phyloP scores from a whole-genome alignment of 2,113 vertebrate species.

The Macquaria ambigua region DNA sequence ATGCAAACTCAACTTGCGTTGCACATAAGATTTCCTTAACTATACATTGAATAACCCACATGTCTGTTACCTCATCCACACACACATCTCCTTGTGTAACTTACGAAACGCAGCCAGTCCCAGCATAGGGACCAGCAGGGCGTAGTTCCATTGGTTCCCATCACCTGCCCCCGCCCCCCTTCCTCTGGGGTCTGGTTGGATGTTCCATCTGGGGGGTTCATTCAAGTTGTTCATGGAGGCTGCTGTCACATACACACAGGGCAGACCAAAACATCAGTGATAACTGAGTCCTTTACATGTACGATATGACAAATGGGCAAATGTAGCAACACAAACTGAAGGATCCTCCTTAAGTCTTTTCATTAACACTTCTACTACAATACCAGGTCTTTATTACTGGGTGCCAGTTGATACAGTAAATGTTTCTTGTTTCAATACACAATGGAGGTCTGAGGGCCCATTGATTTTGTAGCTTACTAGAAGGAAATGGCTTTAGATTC shows the following conservation, averaged over 20 bases:
- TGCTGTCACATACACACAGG: slow-evolving; percentile 27
- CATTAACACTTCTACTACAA: background rate
- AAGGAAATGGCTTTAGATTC: background rate
- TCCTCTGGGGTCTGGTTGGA: slow-evolving; percentile 86
- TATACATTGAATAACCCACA: no score
- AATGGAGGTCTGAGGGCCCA: background rate
- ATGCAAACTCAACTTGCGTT: background rate
- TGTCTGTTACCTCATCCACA: slow-evolving; percentile 2
- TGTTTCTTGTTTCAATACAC: background rate
- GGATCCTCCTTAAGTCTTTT: background rate
- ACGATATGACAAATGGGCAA: background rate
- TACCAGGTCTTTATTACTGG: background rate
- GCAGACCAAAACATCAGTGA: slow-evolving; percentile 1
- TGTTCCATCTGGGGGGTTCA: slow-evolving; percentile 95
- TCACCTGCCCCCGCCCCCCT: slow-evolving; percentile 87
- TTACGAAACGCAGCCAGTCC: slow-evolving; percentile 97
- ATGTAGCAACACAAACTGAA: background rate
- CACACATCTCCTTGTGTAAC: slow-evolving; percentile 68
- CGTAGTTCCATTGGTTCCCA: slow-evolving; percentile 96
- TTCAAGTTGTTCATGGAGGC: slow-evolving; percentile 96
- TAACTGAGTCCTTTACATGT: background rate
- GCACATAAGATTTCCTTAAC: no score
- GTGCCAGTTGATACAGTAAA: background rate
- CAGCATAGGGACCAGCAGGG: slow-evolving; percentile 94
- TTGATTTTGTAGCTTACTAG: background rate